Evolutionary conservation across 2,888 invertebrate genomes (phyloP).

Genomic region (Cancer borealis): DNA sequence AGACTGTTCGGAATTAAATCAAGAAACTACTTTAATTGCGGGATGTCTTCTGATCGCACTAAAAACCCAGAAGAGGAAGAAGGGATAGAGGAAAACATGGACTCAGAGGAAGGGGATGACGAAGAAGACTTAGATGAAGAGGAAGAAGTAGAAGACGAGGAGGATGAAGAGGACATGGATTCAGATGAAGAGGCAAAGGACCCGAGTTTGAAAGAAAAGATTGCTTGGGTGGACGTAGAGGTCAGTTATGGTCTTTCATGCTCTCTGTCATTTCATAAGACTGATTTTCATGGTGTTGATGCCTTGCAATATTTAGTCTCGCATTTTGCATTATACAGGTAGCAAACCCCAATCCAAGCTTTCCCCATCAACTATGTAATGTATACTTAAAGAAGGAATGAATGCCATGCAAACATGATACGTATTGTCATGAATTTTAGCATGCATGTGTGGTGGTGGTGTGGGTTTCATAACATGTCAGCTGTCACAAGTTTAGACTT

Average conservation of each 20-base stretch:
- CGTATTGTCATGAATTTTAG: background rate
- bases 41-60: background rate
- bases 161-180: background rate
- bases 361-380: background rate
- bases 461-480: background rate
- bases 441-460: background rate
- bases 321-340: background rate
- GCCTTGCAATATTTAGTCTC: background rate
- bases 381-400: too few relatives aligned
- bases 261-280: background rate
- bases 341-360: background rate
- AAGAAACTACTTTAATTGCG: background rate
- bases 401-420: too few relatives aligned
- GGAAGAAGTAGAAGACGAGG: background rate
- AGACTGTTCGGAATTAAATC: background rate
- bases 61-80: background rate
- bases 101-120: constrained; percentile 6
- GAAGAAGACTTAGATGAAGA: background rate
- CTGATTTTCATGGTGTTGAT: background rate
- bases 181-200: background rate
- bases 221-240: background rate
- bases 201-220: constrained; percentile 1
- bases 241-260: background rate
- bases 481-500: background rate
- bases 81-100: background rate